Evolutionary conservation across 2,797 vertebrate species (phyloP).

Genomic region (Avahi laniger): DNA sequence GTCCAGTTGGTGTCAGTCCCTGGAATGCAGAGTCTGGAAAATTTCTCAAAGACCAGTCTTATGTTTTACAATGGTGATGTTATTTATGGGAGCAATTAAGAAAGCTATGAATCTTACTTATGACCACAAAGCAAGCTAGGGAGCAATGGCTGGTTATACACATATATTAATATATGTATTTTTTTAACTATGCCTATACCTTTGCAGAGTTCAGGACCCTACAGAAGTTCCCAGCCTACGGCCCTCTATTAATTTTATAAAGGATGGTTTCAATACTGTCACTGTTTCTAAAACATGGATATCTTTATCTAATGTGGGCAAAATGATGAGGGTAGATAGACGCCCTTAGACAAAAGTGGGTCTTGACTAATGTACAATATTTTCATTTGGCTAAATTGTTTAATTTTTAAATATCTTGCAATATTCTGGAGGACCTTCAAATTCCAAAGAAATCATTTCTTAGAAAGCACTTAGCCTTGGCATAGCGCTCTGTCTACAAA

Average conservation of each 20-base stretch:
- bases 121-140: too few relatives aligned
- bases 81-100: too few relatives aligned
- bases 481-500: neutral
- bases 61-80: too few relatives aligned
- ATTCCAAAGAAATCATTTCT: neutral
- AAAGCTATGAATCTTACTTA: too few relatives aligned
- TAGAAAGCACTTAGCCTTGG: neutral
- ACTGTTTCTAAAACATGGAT: neutral
- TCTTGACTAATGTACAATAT: neutral
- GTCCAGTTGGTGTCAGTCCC: too few relatives aligned
- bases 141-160: too few relatives aligned
- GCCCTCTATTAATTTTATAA: neutral
- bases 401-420: neutral
- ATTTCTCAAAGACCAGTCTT: too few relatives aligned
- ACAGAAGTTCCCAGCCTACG: neutral
- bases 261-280: neutral
- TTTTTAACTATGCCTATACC: neutral
- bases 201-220: neutral
- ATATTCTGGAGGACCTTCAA: neutral
- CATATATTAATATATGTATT: too few relatives aligned
- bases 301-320: neutral
- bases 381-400: neutral
- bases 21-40: too few relatives aligned
- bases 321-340: neutral
- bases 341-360: neutral